A percentile compares a stretch with the other conserved stretches of the same genome.
Conservation (phyloP, 1,140 invertebrate species). For the Brachionus rotundiformis region DNA sequence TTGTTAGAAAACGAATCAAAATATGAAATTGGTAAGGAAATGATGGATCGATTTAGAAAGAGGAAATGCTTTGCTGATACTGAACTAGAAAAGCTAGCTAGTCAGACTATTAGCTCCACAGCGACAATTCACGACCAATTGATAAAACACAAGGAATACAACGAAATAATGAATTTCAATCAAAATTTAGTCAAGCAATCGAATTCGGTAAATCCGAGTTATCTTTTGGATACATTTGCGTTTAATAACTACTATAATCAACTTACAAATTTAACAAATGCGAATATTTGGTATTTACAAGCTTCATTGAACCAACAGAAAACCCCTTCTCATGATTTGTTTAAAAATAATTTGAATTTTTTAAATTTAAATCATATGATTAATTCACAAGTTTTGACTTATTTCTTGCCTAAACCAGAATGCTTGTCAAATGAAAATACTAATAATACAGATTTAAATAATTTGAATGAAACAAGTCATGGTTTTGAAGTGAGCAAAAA, state of each 20-base stretch:
- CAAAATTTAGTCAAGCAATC: not conserved
- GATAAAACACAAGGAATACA: not conserved
- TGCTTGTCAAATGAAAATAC: not conserved
- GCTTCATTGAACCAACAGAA: not conserved
- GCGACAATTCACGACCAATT: not conserved
- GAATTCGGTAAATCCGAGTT: not conserved
- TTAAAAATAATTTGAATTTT: not conserved
- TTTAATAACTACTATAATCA: slow-evolving; percentile 7
- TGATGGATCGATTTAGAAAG: slow-evolving; percentile 65
- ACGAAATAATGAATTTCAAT: not conserved
- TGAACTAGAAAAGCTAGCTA: slow-evolving; percentile 61
- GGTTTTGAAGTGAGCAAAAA: not conserved
- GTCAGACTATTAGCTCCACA: not conserved
- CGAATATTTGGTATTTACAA: slow-evolving; percentile 10
- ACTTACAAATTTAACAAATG: not conserved
- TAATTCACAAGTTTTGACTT: not conserved
- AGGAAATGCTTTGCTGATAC: slow-evolving; percentile 65
- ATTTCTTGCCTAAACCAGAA: not conserved
- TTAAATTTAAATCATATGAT: not conserved
- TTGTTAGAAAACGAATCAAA: not conserved
- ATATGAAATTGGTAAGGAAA: not conserved
- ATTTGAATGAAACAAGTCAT: not conserved
- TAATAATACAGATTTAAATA: not conserved
- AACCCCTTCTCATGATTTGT: not conserved
- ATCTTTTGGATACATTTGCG: not conserved